Conservation (phyloP, 2,797 vertebrate species). For the Oceanodroma leucorhoa region DNA sequence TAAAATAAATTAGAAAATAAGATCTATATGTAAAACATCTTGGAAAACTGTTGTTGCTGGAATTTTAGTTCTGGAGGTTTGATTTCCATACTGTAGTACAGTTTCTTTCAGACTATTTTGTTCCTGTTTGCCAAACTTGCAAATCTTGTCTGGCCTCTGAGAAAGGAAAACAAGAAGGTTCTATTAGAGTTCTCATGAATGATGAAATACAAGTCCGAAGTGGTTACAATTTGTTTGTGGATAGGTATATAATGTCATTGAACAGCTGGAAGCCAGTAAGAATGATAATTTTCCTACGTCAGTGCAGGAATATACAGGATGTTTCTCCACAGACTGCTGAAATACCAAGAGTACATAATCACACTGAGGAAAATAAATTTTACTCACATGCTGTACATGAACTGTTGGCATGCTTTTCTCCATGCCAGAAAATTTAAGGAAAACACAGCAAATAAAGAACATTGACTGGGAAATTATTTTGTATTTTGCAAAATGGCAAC, state of each 20-base stretch:
- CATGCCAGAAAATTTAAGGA: background rate
- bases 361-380: background rate
- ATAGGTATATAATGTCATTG: background rate
- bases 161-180: background rate
- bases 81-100: background rate
- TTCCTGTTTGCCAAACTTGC: background rate
- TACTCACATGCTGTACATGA: background rate
- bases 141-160: background rate
- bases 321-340: background rate
- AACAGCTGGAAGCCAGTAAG: slow-evolving; percentile 33
- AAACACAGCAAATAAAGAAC: background rate
- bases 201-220: slow-evolving; percentile 4
- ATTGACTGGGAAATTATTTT: background rate
- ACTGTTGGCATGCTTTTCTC: background rate
- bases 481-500: background rate
- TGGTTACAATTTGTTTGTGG: background rate
- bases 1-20: background rate
- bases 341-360: slow-evolving; percentile 8
- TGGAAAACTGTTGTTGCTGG: background rate
- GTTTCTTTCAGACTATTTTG: background rate
- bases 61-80: background rate
- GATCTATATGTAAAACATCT: background rate
- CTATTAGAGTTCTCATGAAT: background rate
- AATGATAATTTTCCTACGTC: background rate
- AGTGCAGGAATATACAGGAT: background rate